Percentiles rank a stretch among this genome's conserved stretches.
Conservation (phyloP, 2,113 vertebrate genomes). For the Cavia porcellus region DNA sequence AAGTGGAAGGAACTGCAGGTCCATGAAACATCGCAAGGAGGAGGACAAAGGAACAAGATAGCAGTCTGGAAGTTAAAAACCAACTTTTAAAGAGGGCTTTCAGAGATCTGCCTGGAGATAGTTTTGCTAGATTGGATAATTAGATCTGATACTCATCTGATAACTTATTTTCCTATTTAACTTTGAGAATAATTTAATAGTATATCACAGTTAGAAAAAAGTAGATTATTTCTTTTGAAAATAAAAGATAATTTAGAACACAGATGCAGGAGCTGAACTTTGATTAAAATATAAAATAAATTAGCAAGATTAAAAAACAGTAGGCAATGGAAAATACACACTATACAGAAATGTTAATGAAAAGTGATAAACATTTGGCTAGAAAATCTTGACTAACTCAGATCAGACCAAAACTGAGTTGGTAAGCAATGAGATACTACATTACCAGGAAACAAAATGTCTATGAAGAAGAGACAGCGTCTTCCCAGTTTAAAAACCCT, state of each 20-base stretch:
- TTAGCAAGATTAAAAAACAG: neutral
- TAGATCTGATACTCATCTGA: conserved; percentile 9
- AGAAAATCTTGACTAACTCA: conserved; percentile 38
- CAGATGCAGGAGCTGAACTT: conserved; percentile 6
- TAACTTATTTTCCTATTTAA: conserved; percentile 62
- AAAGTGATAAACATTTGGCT: neutral
- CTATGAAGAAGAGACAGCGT: neutral
- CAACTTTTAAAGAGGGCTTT: conserved; percentile 48
- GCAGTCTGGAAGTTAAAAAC: conserved; percentile 47
- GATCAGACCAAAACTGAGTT: conserved; percentile 22
- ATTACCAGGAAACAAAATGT: neutral
- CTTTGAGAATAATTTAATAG: conserved; percentile 60
- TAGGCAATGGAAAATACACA: conserved; percentile 44
- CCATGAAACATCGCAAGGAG: conserved; percentile 72
- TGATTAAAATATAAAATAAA: conserved; percentile 62
- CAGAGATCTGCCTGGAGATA: conserved; percentile 16
- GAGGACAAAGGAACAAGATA: neutral
- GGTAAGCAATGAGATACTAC: neutral
- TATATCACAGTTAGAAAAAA: conserved; percentile 41
- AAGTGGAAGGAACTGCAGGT: conserved; percentile 78
- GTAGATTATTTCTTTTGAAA: conserved; percentile 65
- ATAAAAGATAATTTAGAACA: conserved; percentile 65
- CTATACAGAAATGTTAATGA: neutral
- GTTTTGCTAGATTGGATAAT: conserved; percentile 45
- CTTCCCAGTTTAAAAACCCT: neutral